phyloP scores from a whole-genome alignment of 92 coral and sea anemone genomes.

The Porites cylindrica region DNA sequence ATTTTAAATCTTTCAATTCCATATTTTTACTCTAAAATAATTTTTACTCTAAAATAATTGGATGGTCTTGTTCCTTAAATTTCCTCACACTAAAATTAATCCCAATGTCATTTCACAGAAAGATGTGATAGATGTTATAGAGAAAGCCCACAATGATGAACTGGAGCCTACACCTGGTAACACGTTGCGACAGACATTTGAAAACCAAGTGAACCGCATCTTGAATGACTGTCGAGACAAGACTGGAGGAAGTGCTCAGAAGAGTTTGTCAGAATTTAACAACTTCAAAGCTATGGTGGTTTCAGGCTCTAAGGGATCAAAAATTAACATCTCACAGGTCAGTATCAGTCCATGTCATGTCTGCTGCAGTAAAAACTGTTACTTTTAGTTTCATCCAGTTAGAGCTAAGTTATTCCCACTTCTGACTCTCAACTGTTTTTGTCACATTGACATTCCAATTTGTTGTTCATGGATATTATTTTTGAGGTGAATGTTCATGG shows the following conservation, averaged over 20 bases:
- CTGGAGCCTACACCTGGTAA: constrained; percentile 99
- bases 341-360: neutral
- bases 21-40: too few relatives aligned
- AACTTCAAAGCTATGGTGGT: constrained; percentile 99
- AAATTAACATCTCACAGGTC: constrained; percentile 99
- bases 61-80: too few relatives aligned
- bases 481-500: too few relatives aligned
- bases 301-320: constrained; percentile 99
- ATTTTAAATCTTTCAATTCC: too few relatives aligned
- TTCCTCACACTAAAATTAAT: neutral
- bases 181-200: constrained; percentile 98
- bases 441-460: too few relatives aligned
- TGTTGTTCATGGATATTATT: too few relatives aligned
- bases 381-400: too few relatives aligned
- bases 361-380: too few relatives aligned
- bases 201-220: constrained; percentile 98
- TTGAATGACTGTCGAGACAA: constrained; percentile 99
- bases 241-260: constrained; percentile 99
- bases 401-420: too few relatives aligned
- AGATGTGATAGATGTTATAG: constrained; percentile 99
- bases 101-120: constrained; percentile 52
- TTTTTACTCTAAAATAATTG: too few relatives aligned
- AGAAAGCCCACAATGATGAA: constrained; percentile 96
- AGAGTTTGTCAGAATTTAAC: constrained; percentile 98
- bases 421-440: too few relatives aligned